Percentiles rank a stretch among this genome's conserved stretches.
Conservation (phyloP, 2,797 vertebrate genomes). For the Takifugu ocellatus region DNA sequence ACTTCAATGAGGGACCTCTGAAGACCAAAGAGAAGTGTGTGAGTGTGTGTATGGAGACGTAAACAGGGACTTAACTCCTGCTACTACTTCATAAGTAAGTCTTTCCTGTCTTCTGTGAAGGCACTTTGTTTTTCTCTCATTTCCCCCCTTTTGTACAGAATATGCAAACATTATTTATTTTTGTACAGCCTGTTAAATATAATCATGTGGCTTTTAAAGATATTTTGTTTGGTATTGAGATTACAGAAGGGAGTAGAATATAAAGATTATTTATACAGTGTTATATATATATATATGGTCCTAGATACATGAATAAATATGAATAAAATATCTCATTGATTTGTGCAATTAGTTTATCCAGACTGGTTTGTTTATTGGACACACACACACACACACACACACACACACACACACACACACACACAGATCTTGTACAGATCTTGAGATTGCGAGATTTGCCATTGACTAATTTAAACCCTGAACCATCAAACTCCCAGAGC, state of each 20-base stretch:
- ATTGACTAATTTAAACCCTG: too few species aligned
- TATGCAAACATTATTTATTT: constrained; percentile 99
- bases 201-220: constrained; percentile 84
- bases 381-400: background rate
- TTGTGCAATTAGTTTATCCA: constrained; percentile 48
- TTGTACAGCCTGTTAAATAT: constrained; percentile 98
- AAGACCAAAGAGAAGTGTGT: constrained; percentile 68
- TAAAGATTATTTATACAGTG: constrained; percentile 99
- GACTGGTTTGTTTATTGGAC: constrained; percentile 31
- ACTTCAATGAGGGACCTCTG: constrained; percentile 49
- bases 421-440: background rate
- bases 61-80: constrained; percentile 76
- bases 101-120: constrained; percentile 94
- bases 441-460: too few species aligned
- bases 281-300: constrained; percentile 84
- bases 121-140: constrained; percentile 64
- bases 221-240: constrained; percentile 82
- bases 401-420: background rate
- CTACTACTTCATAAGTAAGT: constrained; percentile 97
- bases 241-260: constrained; percentile 90
- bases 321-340: constrained; percentile 81
- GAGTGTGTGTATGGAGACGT: constrained; percentile 48
- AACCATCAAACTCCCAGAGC: too few species aligned
- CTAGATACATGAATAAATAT: constrained; percentile 82
- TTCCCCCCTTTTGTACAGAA: constrained; percentile 84